Evolutionary conservation across 2,113 vertebrate species (phyloP).

Genomic region (Melanocharis versteri): DNA sequence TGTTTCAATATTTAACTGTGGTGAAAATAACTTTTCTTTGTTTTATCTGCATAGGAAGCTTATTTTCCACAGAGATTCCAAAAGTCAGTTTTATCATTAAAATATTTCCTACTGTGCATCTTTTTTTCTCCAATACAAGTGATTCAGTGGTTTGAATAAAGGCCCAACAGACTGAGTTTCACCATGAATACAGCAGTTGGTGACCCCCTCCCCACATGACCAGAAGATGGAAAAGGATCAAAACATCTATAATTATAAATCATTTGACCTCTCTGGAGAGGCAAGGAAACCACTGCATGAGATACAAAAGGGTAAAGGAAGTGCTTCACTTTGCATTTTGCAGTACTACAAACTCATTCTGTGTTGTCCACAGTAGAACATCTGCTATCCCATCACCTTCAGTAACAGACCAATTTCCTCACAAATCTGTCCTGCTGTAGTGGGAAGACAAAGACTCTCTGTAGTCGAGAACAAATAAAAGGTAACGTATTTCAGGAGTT

Average conservation of each 20-base stretch:
- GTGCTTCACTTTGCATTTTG: background rate
- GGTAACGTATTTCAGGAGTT: background rate
- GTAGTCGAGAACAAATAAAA: background rate
- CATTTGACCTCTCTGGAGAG: background rate
- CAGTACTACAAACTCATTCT: background rate
- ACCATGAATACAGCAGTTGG: background rate
- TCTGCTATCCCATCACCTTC: background rate
- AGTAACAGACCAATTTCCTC: background rate
- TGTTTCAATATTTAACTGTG: background rate
- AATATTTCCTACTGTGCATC: background rate
- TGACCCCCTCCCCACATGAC: background rate
- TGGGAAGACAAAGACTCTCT: background rate
- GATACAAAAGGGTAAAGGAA: background rate
- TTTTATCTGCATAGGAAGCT: background rate
- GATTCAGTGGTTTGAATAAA: background rate
- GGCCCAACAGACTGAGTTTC: background rate
- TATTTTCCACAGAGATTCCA: background rate
- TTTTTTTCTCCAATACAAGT: background rate
- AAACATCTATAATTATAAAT: background rate
- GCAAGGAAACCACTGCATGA: background rate
- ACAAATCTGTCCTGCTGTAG: background rate
- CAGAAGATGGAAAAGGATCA: background rate
- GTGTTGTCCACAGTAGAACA: background rate
- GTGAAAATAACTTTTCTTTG: background rate
- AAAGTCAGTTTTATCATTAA: background rate